phyloP scores from a whole-genome alignment of 2,113 vertebrate species.

The Pangasianodon hypophthalmus region DNA sequence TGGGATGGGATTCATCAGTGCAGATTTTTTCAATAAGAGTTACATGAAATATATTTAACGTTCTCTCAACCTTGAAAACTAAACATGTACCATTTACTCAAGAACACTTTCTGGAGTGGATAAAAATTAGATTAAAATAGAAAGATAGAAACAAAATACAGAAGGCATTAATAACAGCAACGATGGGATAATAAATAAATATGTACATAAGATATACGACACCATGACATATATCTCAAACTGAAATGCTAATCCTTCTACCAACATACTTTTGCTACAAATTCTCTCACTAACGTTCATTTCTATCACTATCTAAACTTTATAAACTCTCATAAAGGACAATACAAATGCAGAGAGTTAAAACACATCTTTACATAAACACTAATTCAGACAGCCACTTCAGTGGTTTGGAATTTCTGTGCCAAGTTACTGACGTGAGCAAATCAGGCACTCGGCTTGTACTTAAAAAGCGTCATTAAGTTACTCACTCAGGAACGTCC shows the following conservation, averaged over 20 bases:
- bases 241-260: not conserved
- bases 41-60: constrained; percentile 18
- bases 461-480: not conserved
- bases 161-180: not conserved
- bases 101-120: not conserved
- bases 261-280: not conserved
- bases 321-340: not conserved
- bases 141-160: not conserved
- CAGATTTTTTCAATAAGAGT: constrained; percentile 4
- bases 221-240: not conserved
- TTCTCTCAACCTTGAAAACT: not conserved
- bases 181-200: not conserved
- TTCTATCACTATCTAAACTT: not conserved
- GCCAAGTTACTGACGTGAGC: not conserved
- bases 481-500: not conserved
- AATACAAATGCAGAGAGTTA: not conserved
- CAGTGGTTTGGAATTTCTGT: too few species aligned
- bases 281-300: not conserved
- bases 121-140: not conserved
- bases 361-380: not conserved
- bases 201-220: not conserved
- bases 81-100: not conserved
- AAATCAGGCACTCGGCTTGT: not conserved
- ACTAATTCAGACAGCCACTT: not conserved
- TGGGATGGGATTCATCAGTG: constrained; percentile 5